Percentiles rank a stretch among this genome's conserved stretches.
Evolutionary conservation across 2,113 vertebrate genomes (phyloP).

Genomic region (Crypturellus undulatus): DNA sequence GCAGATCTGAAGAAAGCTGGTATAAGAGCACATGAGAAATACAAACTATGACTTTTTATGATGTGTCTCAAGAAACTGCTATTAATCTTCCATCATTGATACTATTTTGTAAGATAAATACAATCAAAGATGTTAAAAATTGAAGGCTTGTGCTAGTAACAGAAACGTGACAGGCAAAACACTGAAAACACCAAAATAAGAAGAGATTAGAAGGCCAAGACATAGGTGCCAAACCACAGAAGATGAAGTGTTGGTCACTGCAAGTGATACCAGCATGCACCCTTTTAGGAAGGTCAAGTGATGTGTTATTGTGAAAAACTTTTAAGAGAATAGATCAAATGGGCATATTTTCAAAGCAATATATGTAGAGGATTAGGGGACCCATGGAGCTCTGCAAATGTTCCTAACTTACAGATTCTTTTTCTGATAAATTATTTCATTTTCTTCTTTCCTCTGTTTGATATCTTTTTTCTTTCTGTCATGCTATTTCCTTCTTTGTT

Average conservation of each 20-base stretch:
- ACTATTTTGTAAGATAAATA: background rate
- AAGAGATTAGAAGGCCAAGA: background rate
- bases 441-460: constrained; percentile 13
- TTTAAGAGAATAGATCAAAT: constrained; percentile 47
- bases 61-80: rapidly evolving
- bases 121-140: background rate
- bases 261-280: background rate
- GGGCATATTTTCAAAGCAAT: constrained; percentile 61
- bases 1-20: background rate
- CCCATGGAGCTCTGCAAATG: constrained; percentile 39
- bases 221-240: background rate
- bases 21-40: background rate
- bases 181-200: background rate
- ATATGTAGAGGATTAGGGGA: constrained; percentile 46
- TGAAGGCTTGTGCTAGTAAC: background rate
- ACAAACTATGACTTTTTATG: background rate
- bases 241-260: constrained; percentile 43
- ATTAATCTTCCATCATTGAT: background rate
- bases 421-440: constrained; percentile 48
- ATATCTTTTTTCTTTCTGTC: background rate
- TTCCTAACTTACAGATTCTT: constrained; percentile 37
- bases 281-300: constrained; percentile 19
- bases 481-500: background rate
- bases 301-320: constrained; percentile 17
- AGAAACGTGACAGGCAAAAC: background rate